Conservation (phyloP, 2,113 vertebrate genomes). For the Alces alces region DNA sequence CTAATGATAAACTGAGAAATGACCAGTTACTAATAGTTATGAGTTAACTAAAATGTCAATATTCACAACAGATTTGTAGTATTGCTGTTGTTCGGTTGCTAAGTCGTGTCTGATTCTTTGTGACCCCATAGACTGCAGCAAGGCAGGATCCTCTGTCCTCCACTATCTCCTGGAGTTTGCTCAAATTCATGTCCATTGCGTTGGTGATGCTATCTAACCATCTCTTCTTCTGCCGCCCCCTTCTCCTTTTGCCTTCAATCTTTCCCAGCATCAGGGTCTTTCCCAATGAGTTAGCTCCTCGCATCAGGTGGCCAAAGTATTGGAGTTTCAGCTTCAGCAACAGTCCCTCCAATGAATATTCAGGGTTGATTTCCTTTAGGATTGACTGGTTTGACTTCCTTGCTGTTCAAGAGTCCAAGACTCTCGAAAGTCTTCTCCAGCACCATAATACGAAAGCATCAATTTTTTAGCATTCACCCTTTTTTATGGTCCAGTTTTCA, state of each 20-base stretch:
- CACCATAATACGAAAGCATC: not conserved
- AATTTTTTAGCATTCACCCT: not conserved
- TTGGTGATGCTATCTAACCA: not conserved
- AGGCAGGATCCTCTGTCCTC: not conserved
- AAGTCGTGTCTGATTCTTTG: not conserved
- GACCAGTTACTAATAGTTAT: not conserved
- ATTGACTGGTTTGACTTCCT: not conserved
- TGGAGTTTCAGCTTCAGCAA: not conserved
- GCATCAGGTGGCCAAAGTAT: not conserved
- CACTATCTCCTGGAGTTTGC: not conserved
- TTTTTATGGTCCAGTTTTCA: not conserved
- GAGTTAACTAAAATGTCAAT: not conserved
- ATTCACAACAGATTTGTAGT: not conserved
- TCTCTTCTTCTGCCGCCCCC: not conserved
- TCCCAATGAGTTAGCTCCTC: not conserved
- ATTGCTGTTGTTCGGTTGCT: not conserved
- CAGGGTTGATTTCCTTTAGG: not conserved
- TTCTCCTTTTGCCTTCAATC: not conserved
- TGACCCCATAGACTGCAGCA: not conserved
- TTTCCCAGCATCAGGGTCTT: not conserved
- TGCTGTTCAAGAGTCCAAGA: not conserved
- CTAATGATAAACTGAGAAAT: not conserved
- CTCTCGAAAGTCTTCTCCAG: not conserved
- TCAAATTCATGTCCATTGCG: not conserved
- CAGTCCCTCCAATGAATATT: not conserved